Evolutionary conservation across 2,113 vertebrate genomes (phyloP).

Genomic region (Gopherus flavomarginatus): DNA sequence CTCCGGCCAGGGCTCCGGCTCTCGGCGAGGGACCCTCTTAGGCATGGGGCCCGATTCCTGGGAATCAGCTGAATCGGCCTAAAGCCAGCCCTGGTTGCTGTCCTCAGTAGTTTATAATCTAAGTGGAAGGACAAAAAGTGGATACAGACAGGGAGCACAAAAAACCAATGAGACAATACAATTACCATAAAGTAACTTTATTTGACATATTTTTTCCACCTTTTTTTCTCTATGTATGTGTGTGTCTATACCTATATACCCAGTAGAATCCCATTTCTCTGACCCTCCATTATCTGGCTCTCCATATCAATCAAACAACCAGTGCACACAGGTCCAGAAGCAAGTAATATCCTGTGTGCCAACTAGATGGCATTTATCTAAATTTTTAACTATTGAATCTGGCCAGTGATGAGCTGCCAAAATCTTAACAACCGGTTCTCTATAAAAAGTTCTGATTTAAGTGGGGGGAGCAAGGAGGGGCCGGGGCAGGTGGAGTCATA

Average conservation of each 20-base stretch:
- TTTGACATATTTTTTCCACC: neutral
- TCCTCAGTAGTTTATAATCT: too few species aligned
- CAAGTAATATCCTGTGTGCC: neutral
- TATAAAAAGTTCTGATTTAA: too few species aligned
- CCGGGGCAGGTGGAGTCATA: too few species aligned
- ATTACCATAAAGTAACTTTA: neutral
- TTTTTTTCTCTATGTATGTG: neutral
- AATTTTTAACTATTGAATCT: neutral
- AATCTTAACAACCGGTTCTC: too few species aligned
- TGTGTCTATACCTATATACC: too few species aligned
- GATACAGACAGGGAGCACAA: neutral
- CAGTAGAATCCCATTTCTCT: neutral
- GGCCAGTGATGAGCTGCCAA: neutral
- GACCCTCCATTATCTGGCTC: neutral
- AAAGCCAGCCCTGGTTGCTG: too few species aligned
- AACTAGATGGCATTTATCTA: neutral
- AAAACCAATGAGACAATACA: neutral
- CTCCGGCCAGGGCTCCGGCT: too few species aligned
- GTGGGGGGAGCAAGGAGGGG: too few species aligned
- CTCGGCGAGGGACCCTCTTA: too few species aligned
- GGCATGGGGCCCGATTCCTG: too few species aligned
- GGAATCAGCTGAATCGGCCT: too few species aligned
- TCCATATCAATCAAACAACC: neutral
- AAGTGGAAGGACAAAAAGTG: too few species aligned
- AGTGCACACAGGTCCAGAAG: neutral